Base-by-base conservation (phyloP, 2,888 invertebrate genomes). In the Linyphia triangularis region DNA sequence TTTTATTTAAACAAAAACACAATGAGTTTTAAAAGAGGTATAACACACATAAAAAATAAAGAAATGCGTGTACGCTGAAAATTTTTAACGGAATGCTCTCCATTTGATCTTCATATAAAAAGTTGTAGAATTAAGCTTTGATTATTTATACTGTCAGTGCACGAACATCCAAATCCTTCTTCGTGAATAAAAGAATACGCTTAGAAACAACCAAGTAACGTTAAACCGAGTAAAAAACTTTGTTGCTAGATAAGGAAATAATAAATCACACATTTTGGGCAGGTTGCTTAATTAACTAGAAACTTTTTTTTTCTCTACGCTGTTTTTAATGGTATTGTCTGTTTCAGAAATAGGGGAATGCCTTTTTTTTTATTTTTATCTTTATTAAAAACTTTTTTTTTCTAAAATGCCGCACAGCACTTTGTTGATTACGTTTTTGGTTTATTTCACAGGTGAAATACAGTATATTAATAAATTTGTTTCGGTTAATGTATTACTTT, bases 221-320 rank as follows among this genome's bases (percentile, higher is more conserved):
- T 57, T 40, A 16, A 73, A 16, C 16, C 59, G 28, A 37, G 24
- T 40, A 3, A 26, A 73, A 73, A 73, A 57, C 10, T 51, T 2
- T 7, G n/a, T n/a, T 30, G 43, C 13, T n/a, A 79, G 67, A 79
- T 79, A 79, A 79, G 59, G 51, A 43, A 79, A 79, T 79, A 79
- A 79, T 79, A 79, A 79, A 67, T 79, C 78, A 79, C 57, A 67
- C 78, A 67, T 67, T 79, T 79, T 22, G 78, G 65, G 51, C 78
- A 67, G 28, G 78, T 43, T 67, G 78, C 65, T 79, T 79, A 79
- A 79, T 79, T 79, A 79, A 79, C 78, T 65, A 63, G 65, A 79
- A 79, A 67, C 63, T 37, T 28, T 43, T 65, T 79, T 78, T 63
- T 63, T 77, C 57, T 75, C 61, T 33, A n/a, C 24, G 24, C 26